Evolutionary conservation across 2,888 invertebrate genomes (phyloP), one percentile per base, ranked within the genome.

Genomic region (Sthenelais limicola): DNA sequence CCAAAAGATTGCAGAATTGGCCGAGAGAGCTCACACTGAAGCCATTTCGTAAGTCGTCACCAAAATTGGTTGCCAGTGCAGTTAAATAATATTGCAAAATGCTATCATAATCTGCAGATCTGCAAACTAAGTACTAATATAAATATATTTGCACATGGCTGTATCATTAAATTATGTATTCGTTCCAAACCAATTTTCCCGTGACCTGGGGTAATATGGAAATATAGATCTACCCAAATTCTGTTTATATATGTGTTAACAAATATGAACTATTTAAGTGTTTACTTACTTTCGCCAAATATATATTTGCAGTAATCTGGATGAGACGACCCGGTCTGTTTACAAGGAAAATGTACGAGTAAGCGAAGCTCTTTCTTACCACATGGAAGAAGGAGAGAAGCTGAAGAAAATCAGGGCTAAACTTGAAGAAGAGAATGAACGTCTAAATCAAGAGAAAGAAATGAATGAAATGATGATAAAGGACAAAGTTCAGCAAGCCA

Each of bases 341-440:
- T 88, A 87, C 77, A 86, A 86, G 73, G 88, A 88, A 75, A 88
- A 88, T 78, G 84, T 86, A 24, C 78, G 86, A 4, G 73, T 87
- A 28, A 82, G 83, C 5, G 86, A 87, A 74, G 84, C 86, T 0
- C 75, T 87, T 49, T 81, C 79, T 62, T 84, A 84, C 72, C 86
- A 87, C 76, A 84, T 75, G 77, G 68, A 69, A 68, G 87, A 87
- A 72, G 85, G 83, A 9, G 85, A 85, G 21, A 70, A 80, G 35
- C 77, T 87, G 76, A 85, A 84, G 73, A 84, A 82, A 67, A 74
- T 78, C 32, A 81, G 80, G 35, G 76, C 80, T 18, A 75, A 72
- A 21, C 77, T 87, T 32, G 76, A 80, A 35, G 82, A 82, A 72
- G 84, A 86, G 73, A 85, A 84, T 73, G 79, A 81, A 24, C 72